Evolutionary conservation across 2,888 invertebrate genomes (phyloP), one percentile per base, ranked within the genome.

Genomic region (Rhagium mordax): DNA sequence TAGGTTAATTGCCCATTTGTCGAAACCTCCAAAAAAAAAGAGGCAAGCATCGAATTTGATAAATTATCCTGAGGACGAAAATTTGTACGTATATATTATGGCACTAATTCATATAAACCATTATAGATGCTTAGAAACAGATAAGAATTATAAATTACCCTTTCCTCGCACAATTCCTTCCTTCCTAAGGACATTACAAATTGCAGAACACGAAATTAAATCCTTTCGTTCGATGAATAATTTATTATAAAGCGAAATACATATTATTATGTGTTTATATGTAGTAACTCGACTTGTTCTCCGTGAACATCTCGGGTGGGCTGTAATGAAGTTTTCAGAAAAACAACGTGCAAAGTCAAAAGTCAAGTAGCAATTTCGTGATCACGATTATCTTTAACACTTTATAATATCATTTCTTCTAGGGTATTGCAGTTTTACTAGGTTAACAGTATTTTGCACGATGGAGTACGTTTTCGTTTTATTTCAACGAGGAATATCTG

Each of bases 291-390:
- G 49, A 16, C 70, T 71, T 27, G 71, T 66, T 70, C 53, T 59
- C 33, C 64, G 71, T 66, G 60, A 60, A 71, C 66, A 60, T 71
- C 66, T 71, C 71, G 18, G 71, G 71, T 67, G 71, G 71, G 66
- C 71, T 49, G 57, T 71, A 71, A 71, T 71, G 71, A 71, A 71
- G 71, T 66, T 71, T 71, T 71, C 71, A 71, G 66, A 71, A 71
- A 67, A 71, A 57, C 60, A 60, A 51, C 71, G 71, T 66, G 71
- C 71, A 71, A 71, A 71, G 71, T 71, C 71, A 71, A 71, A 65
- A 71, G 71, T 71, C 71, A 71, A 71, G 71, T 71, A 71, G 71
- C 71, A 71, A 71, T 71, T 71, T 51, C 71, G 71, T 71, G 71
- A 71, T 66, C 71, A 71, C 71, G 71, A 71, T 71, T 71, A 71